Base-by-base conservation (phyloP, 1,140 invertebrate species). In the Metaphire vulgaris region DNA sequence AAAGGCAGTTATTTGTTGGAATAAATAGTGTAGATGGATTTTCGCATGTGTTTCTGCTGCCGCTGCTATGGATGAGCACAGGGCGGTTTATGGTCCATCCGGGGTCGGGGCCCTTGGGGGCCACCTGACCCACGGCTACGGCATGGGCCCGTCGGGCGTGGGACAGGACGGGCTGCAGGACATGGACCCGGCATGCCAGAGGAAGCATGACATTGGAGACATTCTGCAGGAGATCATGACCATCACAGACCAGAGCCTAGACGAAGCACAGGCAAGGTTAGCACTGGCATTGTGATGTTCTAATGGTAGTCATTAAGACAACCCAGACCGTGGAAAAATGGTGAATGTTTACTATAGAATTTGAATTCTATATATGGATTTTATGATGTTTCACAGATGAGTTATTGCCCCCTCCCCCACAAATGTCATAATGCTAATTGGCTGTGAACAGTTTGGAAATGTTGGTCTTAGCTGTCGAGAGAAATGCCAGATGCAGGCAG, bases 201-300 rank as follows among this genome's bases (percentile, higher is more conserved):
- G 77, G 21, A 74, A 74, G 79, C 85, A 86, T 78, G 83, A 85
- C 79, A 85, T 86, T 67, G 85, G 84, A 26, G 85, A 86, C 77
- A 84, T 98, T 81, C 88, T 98, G 69, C 95, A 98, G 86, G 96
- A 98, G 87, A 98, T 98, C 72, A 97, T 98, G 95, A 97, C 96
- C 85, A 98, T 98, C 80, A 98, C 96, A 26, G 96, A 99, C 87
- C 96, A 99, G 88, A 96, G 93, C 81, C 89, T 99, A 80, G 96
- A 99, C 86, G 96, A 99, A 88, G 96, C 96, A 32, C 96, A 99
- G 90, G 95, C 95, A 56, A 92, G 96, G 91, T 92, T 87, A 78
- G 83, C 41, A 6, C 21, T 56, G n/a, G n/a, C n/a, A n/a, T n/a
- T n/a, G n/a, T n/a, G n/a, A n/a, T n/a, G n/a, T n/a, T n/a, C n/a